Percentiles rank a stretch among this genome's conserved stretches.
Conservation (phyloP, 2,113 vertebrate genomes). For the Pelmatolapia mariae region DNA sequence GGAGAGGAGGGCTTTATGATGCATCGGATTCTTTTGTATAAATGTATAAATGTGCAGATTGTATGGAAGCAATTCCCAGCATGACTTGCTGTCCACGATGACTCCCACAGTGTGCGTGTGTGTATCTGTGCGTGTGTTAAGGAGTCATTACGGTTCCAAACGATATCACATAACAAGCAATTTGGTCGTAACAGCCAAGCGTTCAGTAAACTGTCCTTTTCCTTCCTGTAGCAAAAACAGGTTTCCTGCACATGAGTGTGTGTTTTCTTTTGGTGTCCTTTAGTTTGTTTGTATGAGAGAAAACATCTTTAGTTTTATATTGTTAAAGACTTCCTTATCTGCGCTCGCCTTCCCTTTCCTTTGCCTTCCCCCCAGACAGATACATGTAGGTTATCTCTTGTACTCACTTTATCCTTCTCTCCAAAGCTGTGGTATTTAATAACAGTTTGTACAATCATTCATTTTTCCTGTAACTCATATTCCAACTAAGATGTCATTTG, state of each 20-base stretch:
- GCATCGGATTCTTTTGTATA: neutral
- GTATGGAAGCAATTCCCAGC: neutral
- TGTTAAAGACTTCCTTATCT: constrained; percentile 51
- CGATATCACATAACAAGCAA: constrained; percentile 8
- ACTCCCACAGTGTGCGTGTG: neutral
- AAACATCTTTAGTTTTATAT: constrained; percentile 5
- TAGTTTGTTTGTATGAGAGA: neutral
- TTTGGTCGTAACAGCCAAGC: constrained; percentile 1
- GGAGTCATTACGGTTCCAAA: neutral
- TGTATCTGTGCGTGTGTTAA: neutral
- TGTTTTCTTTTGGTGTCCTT: neutral
- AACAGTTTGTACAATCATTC: neutral
- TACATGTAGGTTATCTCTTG: neutral
- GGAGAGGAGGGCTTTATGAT: neutral
- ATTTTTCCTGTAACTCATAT: neutral
- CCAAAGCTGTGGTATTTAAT: neutral
- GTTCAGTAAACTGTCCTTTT: constrained; percentile 37
- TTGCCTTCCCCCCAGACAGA: constrained; percentile 16
- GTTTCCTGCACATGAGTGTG: constrained; percentile 33
- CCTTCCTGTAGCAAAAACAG: constrained; percentile 45
- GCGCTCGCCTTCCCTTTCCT: constrained; percentile 30
- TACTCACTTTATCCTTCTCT: neutral
- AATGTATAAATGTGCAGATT: neutral
- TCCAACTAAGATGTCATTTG: neutral
- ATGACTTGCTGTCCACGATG: neutral